Evolutionary conservation across 2,888 invertebrate genomes (phyloP), one percentile per base, ranked within the genome.

Genomic region (Melieria omissa): DNA sequence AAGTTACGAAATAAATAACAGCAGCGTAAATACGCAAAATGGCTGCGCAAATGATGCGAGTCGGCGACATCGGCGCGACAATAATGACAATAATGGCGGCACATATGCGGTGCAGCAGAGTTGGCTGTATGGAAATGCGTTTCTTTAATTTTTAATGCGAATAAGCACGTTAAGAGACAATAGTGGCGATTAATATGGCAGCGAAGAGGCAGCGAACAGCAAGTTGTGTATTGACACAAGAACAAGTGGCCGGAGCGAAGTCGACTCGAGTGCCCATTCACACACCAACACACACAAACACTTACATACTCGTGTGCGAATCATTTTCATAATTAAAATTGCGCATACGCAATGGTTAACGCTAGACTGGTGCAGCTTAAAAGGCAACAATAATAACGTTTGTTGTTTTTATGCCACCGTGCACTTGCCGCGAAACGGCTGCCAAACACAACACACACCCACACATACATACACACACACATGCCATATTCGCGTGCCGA

Each of bases 251-350:
- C 9, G 8, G 16, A 6, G 9, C 54, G 58, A 5, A 9, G 58
- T 8, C 42, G 42, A 58, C 29, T 58, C n/a, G 41, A 12, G 42
- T 52, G 52, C 54, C n/a, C 16, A 5, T 41, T 7, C 6, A 12
- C 45, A 61, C 60, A 52, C n/a, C n/a, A n/a, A n/a, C 52, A 67
- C 42, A 42, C 49, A 42, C 41, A 61, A 67, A 45, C 54, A 55
- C 54, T 55, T 14, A 60, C 47, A 57, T 57, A 54, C 12, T 46
- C 49, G 2, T 29, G 29, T 29, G 49, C 60, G 49, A 16, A 49
- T 42, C 60, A 67, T 67, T 67, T 67, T 60, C 67, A 67, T 67
- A 67, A 67, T 67, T 67, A 67, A 67, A 67, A 67, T 67, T 67
- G 67, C 67, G 67, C 52, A 67, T 67, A 67, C 67, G 67, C 67